Conservation (phyloP, 2,888 invertebrate genomes). For the Anoplius nigerrimus region DNA sequence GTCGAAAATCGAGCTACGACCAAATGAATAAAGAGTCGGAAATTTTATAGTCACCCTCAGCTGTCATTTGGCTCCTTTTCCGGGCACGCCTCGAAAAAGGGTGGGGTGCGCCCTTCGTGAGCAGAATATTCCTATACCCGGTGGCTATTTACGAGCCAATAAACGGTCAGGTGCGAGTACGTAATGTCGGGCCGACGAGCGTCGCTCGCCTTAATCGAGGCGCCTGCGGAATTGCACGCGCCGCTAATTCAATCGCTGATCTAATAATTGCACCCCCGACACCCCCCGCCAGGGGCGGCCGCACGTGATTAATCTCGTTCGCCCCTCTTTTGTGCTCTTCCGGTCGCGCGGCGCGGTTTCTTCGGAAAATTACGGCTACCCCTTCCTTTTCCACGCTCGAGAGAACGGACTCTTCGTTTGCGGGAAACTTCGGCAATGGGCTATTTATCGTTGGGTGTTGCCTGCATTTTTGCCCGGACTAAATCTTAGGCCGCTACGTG, state of each 20-base stretch:
- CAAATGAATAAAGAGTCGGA: too few relatives aligned
- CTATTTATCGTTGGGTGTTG: too few relatives aligned
- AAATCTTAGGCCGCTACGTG: too few relatives aligned
- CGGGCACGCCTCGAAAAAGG: neutral
- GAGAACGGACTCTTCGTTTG: too few relatives aligned
- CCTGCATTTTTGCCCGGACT: too few relatives aligned
- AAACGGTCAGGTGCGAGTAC: slow-evolving; percentile 4
- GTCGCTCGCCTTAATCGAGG: slow-evolving; percentile 14
- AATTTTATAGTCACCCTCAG: too few relatives aligned
- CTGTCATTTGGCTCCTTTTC: too few relatives aligned
- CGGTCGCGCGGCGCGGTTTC: slow-evolving; percentile 9
- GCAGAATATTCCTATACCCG: neutral
- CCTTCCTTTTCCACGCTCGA: too few relatives aligned
- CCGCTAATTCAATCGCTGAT: slow-evolving; percentile 29
- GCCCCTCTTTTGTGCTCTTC: neutral
- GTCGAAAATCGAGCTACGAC: too few relatives aligned
- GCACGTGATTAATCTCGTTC: slow-evolving; percentile 1
- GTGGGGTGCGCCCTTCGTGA: too few relatives aligned
- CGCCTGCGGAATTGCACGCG: neutral
- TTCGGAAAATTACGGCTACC: neutral
- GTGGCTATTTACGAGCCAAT: neutral
- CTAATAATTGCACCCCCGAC: slow-evolving; percentile 10
- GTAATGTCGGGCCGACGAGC: neutral
- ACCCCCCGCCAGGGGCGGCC: neutral
- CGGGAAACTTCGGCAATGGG: too few relatives aligned